Evolutionary conservation across 2,113 vertebrate genomes (phyloP), one percentile per base, ranked within the genome.

Genomic region (Taurulus bubalis): DNA sequence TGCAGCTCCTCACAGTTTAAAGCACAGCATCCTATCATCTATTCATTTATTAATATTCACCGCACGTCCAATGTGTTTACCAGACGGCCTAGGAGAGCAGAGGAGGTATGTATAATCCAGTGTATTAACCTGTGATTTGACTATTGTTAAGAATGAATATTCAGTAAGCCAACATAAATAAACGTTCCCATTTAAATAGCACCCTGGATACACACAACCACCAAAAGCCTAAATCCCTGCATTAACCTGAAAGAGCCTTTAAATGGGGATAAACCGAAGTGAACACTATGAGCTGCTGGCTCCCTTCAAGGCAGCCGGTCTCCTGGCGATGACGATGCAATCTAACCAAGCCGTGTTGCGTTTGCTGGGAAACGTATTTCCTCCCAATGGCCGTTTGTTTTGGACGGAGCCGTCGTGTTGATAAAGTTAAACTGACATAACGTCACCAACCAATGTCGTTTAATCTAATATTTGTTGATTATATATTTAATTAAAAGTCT

Each of bases 91-190:
- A 4, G 20, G 42, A 70, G 49, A 49, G 24, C 16, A 49, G 56
- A 40, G 62, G 47, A 40, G 47, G 16, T 55, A n/a, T 30, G 22
- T 47, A 36, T 77, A 79, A 89, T 79, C 74, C 71, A 14, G 40
- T 38, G 26, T 65, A 49, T 78, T 67, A 76, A 63, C 55, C 49
- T 65, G 12, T 68, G 62, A 86, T 75, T 38, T 63, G 53, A 22
- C 69, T 64, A 18, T 51, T 82, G 47, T 74, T 69, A 30, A 69
- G 56, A 72, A 42, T 34, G 79, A 24, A 69, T 68, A 70, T 84
- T 75, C 22, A 82, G 20, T 70, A 70, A 81, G 53, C 49, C 59
- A n/a, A 72, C 70, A 67, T 66, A 26, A 74, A 69, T 69, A 38
- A 47, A 42, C 30, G 62, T 47, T 79, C 10, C 14, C 8, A 14